These are phyloP conservation scores for Yponomeuta cagnagella DNA, from an alignment of 2,888 invertebrate genomes.

Conservation along the genomic window DNA sequence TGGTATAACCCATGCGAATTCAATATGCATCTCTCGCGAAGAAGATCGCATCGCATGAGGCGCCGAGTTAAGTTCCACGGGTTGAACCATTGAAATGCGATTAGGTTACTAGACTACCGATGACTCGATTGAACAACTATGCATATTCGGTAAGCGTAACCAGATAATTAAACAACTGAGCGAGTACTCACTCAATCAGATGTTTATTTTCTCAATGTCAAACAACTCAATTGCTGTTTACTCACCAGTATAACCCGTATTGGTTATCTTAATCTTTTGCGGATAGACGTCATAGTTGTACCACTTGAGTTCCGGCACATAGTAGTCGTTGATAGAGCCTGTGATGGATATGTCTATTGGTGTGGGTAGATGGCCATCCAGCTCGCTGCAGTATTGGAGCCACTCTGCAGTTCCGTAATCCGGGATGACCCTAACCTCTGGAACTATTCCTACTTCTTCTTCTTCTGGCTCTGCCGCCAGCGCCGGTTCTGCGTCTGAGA, in stretches of 20 bases:
- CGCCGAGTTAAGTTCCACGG: too few species aligned
- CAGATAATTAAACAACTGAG: too few species aligned
- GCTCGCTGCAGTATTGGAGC: constrained; percentile 48
- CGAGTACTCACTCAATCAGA: too few species aligned
- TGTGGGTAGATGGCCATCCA: constrained; percentile 50
- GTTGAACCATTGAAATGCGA: too few species aligned
- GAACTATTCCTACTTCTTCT: constrained; percentile 29
- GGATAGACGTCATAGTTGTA: constrained; percentile 75
- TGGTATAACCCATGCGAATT: too few species aligned
- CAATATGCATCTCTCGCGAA: too few species aligned
- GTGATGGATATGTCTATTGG: constrained; percentile 63
- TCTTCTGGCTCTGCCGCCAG: constrained; percentile 24
- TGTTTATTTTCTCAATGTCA: too few species aligned
- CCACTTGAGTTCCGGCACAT: constrained; percentile 72
- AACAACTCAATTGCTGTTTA: constrained; percentile 9
- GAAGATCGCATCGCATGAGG: too few species aligned
- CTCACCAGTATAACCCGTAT: constrained; percentile 80
- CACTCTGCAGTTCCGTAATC: constrained; percentile 46
- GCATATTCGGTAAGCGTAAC: too few species aligned
- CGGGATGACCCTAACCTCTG: constrained; percentile 32
- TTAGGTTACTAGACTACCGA: too few species aligned
- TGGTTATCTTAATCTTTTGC: constrained; percentile 79
- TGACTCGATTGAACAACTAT: too few species aligned
- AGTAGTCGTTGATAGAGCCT: constrained; percentile 40
- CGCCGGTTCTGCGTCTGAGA: background rate